phyloP scores from a whole-genome alignment of 2,888 invertebrate species.

The Phaonia tiefii region DNA sequence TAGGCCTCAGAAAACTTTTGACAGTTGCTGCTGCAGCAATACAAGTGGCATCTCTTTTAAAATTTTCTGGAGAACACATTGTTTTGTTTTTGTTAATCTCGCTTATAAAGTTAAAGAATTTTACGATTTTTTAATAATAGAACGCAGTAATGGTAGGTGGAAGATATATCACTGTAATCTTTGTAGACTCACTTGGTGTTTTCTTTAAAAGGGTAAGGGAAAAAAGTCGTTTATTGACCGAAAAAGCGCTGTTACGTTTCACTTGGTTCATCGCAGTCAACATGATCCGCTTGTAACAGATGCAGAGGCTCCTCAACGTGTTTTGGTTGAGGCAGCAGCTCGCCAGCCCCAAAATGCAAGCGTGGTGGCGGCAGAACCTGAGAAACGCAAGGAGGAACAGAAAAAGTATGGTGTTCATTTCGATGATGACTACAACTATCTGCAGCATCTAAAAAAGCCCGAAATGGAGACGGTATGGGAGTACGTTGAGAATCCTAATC shows the following conservation, averaged over 20 bases:
- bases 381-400: conserved; percentile 86
- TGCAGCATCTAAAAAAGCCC: conserved; percentile 88
- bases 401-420: conserved; percentile 94
- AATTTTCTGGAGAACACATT: conserved; percentile 42
- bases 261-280: conserved; percentile 95
- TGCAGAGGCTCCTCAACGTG: conserved; percentile 93
- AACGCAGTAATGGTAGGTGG: not conserved
- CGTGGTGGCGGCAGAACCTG: conserved; percentile 72
- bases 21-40: not conserved
- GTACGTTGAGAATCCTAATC: conserved; percentile 78
- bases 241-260: conserved; percentile 94
- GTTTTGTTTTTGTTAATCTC: conserved; percentile 47
- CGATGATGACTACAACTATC: conserved; percentile 97
- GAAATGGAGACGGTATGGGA: conserved; percentile 79
- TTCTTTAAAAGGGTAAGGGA: conserved; percentile 74
- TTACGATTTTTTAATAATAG: conserved; percentile 36
- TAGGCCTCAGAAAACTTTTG: no score
- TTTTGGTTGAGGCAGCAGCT: conserved; percentile 84
- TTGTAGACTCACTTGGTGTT: not conserved
- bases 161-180: not conserved
- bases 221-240: conserved; percentile 89
- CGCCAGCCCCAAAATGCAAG: conserved; percentile 70
- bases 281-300: conserved; percentile 94
- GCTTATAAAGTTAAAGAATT: conserved; percentile 1
- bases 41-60: conserved; percentile 5